Evolutionary conservation across 1,140 invertebrate genomes (phyloP).

Genomic region (Vollenhovia emeryi): DNA sequence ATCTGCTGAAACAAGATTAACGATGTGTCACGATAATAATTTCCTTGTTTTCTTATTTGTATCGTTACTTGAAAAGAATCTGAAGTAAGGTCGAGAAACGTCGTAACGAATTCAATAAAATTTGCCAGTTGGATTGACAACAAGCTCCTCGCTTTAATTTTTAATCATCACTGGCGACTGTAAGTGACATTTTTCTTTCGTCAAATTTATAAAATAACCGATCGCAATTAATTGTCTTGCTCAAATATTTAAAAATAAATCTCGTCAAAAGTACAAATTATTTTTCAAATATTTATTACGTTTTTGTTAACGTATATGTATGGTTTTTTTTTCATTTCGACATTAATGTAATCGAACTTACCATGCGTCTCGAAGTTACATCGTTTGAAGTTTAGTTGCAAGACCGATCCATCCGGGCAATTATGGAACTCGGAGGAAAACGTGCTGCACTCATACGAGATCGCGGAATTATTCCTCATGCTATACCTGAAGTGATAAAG

Average conservation of each 20-base stretch:
- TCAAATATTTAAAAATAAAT: not conserved
- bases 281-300: not conserved
- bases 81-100: no score
- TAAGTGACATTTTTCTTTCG: not conserved
- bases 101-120: no score
- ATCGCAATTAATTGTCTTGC: not conserved
- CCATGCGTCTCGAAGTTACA: constrained; percentile 86
- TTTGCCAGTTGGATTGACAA: no score
- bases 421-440: constrained; percentile 87
- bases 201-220: not conserved
- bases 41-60: no score
- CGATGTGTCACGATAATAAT: not conserved
- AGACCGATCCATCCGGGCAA: constrained; percentile 88
- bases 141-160: no score
- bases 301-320: not conserved
- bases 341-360: constrained; percentile 75
- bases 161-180: no score
- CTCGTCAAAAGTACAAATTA: not conserved
- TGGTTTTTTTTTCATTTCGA: not conserved
- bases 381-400: constrained; percentile 87
- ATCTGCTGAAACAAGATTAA: constrained; percentile 81
- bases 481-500: constrained; percentile 88
- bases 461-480: constrained; percentile 85
- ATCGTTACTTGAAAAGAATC: no score
- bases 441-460: constrained; percentile 85